Conservation (phyloP, 2,797 vertebrate genomes). For the Toxotes lorentzi region DNA sequence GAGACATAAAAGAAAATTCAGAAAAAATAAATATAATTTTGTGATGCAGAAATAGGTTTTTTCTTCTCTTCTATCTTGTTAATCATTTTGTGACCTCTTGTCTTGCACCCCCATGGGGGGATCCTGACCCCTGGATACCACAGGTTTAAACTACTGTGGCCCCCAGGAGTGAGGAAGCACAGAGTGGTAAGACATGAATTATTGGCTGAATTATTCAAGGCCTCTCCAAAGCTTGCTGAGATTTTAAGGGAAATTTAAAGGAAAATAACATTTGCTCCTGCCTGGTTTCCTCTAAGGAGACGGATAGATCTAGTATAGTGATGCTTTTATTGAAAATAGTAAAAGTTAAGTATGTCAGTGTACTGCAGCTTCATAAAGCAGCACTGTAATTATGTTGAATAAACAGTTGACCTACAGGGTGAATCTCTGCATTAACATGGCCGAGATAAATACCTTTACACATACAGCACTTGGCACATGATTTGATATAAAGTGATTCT, state of each 20-base stretch:
- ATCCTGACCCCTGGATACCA: background rate
- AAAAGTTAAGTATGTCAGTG: background rate
- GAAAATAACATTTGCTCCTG: constrained; percentile 14
- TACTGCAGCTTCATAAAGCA: background rate
- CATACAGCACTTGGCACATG: constrained; percentile 30
- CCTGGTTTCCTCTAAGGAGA: constrained; percentile 1
- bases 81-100: constrained; percentile 16
- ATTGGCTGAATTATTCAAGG: constrained; percentile 50
- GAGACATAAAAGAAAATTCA: background rate
- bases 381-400: constrained; percentile 5
- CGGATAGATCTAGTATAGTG: background rate
- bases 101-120: background rate
- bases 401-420: background rate
- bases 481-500: constrained; percentile 57
- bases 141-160: constrained; percentile 9
- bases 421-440: constrained; percentile 27
- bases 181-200: constrained; percentile 17
- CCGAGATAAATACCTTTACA: constrained; percentile 33
- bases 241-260: constrained; percentile 32
- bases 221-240: constrained; percentile 15
- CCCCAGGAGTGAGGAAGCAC: constrained; percentile 10
- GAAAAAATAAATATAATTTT: background rate
- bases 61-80: background rate
- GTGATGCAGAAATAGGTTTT: background rate
- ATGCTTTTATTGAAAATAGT: background rate